Percentiles rank a stretch among this genome's conserved stretches.
These are phyloP conservation scores for Psittacula cyanocephala DNA, from an alignment of 2,113 vertebrate species.

Conservation along the genomic window DNA sequence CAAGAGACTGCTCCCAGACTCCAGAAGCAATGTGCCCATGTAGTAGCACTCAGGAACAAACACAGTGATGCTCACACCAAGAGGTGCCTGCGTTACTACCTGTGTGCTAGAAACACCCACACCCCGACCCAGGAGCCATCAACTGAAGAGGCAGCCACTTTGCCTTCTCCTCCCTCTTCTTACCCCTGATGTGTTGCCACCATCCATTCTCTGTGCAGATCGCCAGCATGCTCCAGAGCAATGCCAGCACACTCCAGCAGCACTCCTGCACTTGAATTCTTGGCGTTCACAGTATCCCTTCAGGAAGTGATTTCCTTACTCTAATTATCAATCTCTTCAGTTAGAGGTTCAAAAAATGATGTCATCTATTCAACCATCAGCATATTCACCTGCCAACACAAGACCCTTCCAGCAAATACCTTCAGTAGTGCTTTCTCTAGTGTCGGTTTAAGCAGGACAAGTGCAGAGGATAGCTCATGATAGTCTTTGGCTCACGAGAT, in stretches of 20 bases:
- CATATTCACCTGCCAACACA: background rate
- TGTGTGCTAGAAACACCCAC: background rate
- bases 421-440: background rate
- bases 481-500: background rate
- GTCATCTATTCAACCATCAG: background rate
- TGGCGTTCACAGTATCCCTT: background rate
- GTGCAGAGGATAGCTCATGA: background rate
- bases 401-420: background rate
- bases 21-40: background rate
- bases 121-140: background rate
- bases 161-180: background rate
- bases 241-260: background rate
- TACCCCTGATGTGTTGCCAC: background rate
- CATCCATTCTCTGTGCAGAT: background rate
- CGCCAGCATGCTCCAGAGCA: background rate
- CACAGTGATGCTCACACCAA: background rate
- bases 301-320: background rate
- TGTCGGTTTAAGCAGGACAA: background rate
- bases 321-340: constrained; percentile 32
- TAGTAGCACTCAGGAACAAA: background rate
- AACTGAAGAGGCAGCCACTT: background rate
- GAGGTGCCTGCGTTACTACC: background rate
- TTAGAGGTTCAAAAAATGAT: background rate
- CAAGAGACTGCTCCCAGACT: background rate
- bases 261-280: rapidly evolving